Percentiles rank a stretch among this genome's conserved stretches.
Conservation (phyloP, 1,140 invertebrate species). For the Pseudomyrmex concolor region DNA sequence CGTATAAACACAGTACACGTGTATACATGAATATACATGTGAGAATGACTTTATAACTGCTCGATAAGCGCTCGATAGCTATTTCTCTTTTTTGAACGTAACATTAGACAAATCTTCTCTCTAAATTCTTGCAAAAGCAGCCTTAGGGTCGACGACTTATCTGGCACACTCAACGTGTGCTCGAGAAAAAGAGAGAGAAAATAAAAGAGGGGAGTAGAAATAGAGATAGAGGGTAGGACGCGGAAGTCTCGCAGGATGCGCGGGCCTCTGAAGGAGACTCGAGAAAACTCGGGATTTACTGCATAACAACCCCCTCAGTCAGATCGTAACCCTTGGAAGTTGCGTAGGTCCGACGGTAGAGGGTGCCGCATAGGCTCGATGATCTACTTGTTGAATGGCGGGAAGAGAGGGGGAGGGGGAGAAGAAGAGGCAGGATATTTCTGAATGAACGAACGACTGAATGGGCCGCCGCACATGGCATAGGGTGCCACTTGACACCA, state of each 20-base stretch:
- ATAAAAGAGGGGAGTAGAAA: slow-evolving; percentile 3
- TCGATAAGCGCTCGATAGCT: not conserved
- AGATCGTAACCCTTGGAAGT: slow-evolving; percentile 75
- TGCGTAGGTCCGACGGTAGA: slow-evolving; percentile 76
- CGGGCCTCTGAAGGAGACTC: slow-evolving; percentile 68
- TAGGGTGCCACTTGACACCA: slow-evolving; percentile 77
- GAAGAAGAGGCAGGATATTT: slow-evolving; percentile 74
- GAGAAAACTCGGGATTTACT: slow-evolving; percentile 72
- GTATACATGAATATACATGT: too few species aligned
- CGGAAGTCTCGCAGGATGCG: slow-evolving; percentile 57
- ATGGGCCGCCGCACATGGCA: slow-evolving; percentile 75
- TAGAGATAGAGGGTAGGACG: slow-evolving; percentile 16
- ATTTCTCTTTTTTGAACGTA: slow-evolving; percentile 26
- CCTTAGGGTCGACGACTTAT: slow-evolving; percentile 55
- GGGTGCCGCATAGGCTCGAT: slow-evolving; percentile 76
- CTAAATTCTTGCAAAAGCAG: slow-evolving; percentile 61
- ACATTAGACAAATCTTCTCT: slow-evolving; percentile 11
- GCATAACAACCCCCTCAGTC: slow-evolving; percentile 74
- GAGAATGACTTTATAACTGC: slow-evolving; percentile 5
- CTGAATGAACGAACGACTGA: slow-evolving; percentile 77
- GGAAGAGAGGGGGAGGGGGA: slow-evolving; percentile 58
- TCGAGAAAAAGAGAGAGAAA: not conserved
- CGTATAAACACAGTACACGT: too few species aligned
- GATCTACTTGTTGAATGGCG: slow-evolving; percentile 78
- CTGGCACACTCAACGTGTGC: too few species aligned